Percentiles rank a stretch among this genome's conserved stretches.
Evolutionary conservation across 2,797 vertebrate species (phyloP).

Genomic region (Lagocephalus sceleratus): DNA sequence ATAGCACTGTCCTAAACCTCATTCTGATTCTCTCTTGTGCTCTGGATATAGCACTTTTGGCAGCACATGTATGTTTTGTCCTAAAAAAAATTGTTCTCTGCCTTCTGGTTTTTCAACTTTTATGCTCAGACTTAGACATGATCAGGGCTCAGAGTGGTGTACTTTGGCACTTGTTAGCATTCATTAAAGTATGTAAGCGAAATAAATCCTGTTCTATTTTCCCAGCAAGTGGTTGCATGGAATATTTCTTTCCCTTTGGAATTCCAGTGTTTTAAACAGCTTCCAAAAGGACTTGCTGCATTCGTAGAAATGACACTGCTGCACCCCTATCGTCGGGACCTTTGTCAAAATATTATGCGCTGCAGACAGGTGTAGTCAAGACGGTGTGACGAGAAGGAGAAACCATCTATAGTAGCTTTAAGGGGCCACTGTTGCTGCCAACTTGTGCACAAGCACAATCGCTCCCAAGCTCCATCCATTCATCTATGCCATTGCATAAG

Average conservation of each 20-base stretch:
- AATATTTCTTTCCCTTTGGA: constrained; percentile 1
- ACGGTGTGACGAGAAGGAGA: constrained; percentile 15
- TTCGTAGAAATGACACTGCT: background rate
- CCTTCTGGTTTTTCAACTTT: constrained; percentile 29
- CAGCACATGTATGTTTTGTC: constrained; percentile 13
- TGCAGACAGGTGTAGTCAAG: constrained; percentile 21
- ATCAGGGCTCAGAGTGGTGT: constrained; percentile 33
- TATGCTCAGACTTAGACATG: constrained; percentile 20
- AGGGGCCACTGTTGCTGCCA: constrained; percentile 43
- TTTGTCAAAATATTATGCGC: background rate
- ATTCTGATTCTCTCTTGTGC: constrained; percentile 14
- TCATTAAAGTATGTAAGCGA: constrained; percentile 27
- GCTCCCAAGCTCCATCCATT: constrained; percentile 56
- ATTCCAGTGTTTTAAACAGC: constrained; percentile 4
- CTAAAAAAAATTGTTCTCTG: constrained; percentile 33
- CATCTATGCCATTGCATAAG: constrained; percentile 71
- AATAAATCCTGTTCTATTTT: constrained; percentile 27
- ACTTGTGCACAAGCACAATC: constrained; percentile 50
- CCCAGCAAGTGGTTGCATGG: constrained; percentile 10
- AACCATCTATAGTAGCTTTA: constrained; percentile 14
- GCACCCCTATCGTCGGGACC: too few species aligned
- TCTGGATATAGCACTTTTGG: constrained; percentile 14
- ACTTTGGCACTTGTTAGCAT: constrained; percentile 49
- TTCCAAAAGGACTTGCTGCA: background rate
- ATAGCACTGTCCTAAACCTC: constrained; percentile 6